Evolutionary conservation across 1,140 invertebrate species (phyloP).

Genomic region (Cotesia vestalis): DNA sequence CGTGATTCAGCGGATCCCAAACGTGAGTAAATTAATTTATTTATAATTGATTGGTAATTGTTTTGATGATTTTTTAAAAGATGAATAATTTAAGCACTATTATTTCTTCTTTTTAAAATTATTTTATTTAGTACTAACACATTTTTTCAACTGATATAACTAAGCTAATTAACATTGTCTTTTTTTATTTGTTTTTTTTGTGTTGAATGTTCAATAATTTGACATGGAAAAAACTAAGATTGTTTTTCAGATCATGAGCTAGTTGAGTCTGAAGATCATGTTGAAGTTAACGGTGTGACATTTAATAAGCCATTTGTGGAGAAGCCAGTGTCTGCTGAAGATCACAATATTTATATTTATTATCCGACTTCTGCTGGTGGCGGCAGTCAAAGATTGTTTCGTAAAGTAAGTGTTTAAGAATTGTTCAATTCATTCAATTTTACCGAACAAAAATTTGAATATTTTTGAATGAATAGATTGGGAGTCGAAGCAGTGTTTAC

Average conservation of each 20-base stretch:
- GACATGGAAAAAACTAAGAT: conserved; percentile 45
- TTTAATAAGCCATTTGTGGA: conserved; percentile 99
- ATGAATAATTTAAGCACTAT: conserved; percentile 1
- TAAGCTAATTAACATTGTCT: too few relatives aligned
- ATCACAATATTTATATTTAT: conserved; percentile 99
- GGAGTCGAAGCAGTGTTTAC: conserved; percentile 97
- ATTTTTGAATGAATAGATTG: conserved; percentile 77
- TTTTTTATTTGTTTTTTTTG: conserved; percentile 23
- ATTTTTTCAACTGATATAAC: too few relatives aligned
- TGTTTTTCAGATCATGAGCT: conserved; percentile 83
- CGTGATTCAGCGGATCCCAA: conserved; percentile 91
- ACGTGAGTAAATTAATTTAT: conserved; percentile 69
- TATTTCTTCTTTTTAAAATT: background rate
- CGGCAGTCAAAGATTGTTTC: conserved; percentile 94
- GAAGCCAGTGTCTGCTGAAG: conserved; percentile 97
- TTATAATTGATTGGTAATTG: conserved; percentile 4
- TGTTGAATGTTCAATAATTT: conserved; percentile 49
- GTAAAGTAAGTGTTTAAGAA: conserved; percentile 77
- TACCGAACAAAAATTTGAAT: background rate
- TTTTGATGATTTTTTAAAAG: conserved; percentile 13
- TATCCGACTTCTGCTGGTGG: conserved; percentile 98
- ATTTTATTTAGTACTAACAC: background rate
- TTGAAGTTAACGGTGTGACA: conserved; percentile 95
- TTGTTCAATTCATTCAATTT: background rate
- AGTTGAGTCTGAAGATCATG: conserved; percentile 97